phyloP scores from a whole-genome alignment of 2,797 vertebrate genomes.

The Spinus olivaceus region DNA sequence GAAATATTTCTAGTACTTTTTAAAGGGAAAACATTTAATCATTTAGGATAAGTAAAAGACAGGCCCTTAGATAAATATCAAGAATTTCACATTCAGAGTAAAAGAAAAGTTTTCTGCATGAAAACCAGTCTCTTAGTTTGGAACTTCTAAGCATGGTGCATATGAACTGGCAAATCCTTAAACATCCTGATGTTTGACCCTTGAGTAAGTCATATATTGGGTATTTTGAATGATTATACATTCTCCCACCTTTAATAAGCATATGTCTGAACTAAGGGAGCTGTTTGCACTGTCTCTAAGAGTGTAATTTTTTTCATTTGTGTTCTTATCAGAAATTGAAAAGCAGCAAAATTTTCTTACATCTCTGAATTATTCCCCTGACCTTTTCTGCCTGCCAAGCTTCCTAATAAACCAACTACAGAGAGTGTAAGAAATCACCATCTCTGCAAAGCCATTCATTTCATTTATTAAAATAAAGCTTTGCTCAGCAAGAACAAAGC shows the following conservation, averaged over 20 bases:
- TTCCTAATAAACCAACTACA: neutral
- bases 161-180: neutral
- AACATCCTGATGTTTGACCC: neutral
- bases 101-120: neutral
- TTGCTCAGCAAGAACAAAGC: neutral
- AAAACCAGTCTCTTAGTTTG: neutral
- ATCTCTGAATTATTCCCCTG: neutral
- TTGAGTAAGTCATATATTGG: neutral
- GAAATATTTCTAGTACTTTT: neutral
- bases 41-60: neutral
- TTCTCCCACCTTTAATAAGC: neutral
- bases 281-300: neutral
- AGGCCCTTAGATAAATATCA: neutral
- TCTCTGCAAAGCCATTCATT: neutral
- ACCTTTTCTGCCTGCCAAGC: neutral
- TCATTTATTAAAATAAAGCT: neutral
- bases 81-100: neutral
- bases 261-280: neutral
- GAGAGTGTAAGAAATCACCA: neutral
- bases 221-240: neutral
- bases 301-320: neutral
- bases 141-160: neutral
- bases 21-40: neutral
- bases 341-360: neutral
- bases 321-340: neutral